phyloP scores from a whole-genome alignment of 2,113 vertebrate genomes.

The Carassius gibelio region DNA sequence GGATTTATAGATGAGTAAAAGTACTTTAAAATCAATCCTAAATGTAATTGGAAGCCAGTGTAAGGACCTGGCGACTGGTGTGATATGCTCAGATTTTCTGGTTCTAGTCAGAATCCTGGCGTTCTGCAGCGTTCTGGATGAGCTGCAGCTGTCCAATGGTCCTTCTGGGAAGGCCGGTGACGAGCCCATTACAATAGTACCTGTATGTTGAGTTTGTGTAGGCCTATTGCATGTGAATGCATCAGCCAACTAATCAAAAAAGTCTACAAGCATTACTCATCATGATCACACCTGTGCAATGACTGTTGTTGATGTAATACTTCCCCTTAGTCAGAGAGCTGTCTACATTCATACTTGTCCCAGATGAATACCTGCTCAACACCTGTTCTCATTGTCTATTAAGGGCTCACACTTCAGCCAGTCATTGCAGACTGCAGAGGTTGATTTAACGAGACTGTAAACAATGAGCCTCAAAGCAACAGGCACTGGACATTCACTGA shows the following conservation, averaged over 20 bases:
- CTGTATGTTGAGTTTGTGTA: not conserved
- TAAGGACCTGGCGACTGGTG: no score
- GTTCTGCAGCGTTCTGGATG: no score
- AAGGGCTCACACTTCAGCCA: not conserved
- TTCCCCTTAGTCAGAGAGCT: conserved; percentile 13
- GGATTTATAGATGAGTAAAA: no score
- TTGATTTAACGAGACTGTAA: conserved; percentile 39
- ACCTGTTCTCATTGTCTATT: conserved; percentile 8
- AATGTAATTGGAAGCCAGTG: no score
- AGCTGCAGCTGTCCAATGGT: no score
- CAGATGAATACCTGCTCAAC: conserved; percentile 1
- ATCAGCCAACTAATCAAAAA: not conserved
- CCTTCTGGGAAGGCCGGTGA: no score
- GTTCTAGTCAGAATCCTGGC: no score
- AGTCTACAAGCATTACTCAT: not conserved
- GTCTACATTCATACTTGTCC: conserved; percentile 4
- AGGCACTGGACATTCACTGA: conserved; percentile 25
- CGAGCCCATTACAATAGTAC: not conserved
- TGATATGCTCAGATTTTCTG: no score
- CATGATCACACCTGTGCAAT: not conserved
- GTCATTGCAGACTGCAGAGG: conserved; percentile 7
- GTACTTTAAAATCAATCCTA: no score
- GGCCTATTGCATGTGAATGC: not conserved
- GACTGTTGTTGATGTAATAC: not conserved
- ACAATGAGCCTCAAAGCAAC: conserved; percentile 50